A percentile compares a stretch with the other conserved stretches of the same genome.
Conservation (phyloP, 2,113 vertebrate genomes). For the Notothenia rossii region DNA sequence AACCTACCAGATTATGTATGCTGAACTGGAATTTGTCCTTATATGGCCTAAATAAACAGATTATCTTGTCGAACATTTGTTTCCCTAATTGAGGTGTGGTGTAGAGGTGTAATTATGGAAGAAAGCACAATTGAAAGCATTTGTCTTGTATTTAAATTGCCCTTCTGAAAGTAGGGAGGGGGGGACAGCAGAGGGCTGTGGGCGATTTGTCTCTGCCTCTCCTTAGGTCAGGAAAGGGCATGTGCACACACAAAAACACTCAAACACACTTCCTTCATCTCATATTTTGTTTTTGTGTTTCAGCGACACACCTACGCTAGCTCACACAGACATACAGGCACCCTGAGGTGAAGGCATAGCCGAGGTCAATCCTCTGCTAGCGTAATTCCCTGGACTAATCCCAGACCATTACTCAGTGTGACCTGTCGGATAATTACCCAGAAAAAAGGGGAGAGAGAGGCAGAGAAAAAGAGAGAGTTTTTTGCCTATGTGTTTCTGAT, state of each 20-base stretch:
- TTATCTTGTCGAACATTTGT: constrained; percentile 39
- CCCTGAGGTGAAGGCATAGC: constrained; percentile 47
- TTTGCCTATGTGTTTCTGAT: constrained; percentile 10
- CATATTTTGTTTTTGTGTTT: constrained; percentile 32
- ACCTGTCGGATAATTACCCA: constrained; percentile 65
- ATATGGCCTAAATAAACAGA: constrained; percentile 46
- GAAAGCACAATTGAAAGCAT: constrained; percentile 45
- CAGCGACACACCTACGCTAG: constrained; percentile 5
- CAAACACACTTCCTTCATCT: constrained; percentile 34
- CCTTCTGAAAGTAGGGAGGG: constrained; percentile 48
- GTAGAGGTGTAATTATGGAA: constrained; percentile 12
- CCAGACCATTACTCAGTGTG: constrained; percentile 66
- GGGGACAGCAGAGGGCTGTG: background rate
- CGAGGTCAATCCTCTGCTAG: constrained; percentile 63
- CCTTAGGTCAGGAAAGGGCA: constrained; percentile 53
- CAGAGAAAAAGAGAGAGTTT: constrained; percentile 17
- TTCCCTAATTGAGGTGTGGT: constrained; percentile 47
- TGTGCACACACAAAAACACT: constrained; percentile 1
- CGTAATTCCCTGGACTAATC: constrained; percentile 71
- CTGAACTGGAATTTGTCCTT: constrained; percentile 21
- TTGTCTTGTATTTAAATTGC: constrained; percentile 58
- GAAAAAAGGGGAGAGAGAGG: background rate
- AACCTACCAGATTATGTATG: background rate
- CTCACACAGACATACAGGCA: constrained; percentile 5
- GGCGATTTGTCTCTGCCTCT: constrained; percentile 65